phyloP scores from a whole-genome alignment of 2,888 invertebrate species.

The Campaea margaritaria region DNA sequence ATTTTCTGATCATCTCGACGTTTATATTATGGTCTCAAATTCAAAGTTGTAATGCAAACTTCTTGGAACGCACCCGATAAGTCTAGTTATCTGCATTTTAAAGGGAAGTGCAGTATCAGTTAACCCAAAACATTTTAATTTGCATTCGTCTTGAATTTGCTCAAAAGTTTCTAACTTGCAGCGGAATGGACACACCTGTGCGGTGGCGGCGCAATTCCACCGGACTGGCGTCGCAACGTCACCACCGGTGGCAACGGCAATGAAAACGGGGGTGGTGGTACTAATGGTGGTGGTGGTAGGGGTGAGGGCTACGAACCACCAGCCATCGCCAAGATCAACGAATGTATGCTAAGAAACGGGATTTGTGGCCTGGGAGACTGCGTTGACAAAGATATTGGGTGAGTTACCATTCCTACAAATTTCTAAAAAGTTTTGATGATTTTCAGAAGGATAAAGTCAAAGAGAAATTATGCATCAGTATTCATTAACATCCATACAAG shows the following conservation, averaged over 20 bases:
- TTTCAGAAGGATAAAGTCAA: neutral
- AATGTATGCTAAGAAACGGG: constrained; percentile 90
- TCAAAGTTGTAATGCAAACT: too few species aligned
- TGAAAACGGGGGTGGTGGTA: constrained; percentile 28
- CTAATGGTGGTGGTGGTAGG: constrained; percentile 44
- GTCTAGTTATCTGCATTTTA: neutral
- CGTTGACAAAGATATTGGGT: constrained; percentile 89
- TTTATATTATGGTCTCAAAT: too few species aligned
- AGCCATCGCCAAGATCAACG: constrained; percentile 86
- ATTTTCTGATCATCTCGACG: too few species aligned
- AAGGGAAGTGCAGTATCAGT: too few species aligned
- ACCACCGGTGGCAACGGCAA: constrained; percentile 51
- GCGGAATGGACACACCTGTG: constrained; percentile 87
- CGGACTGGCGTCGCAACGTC: constrained; percentile 73
- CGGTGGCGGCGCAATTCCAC: constrained; percentile 70
- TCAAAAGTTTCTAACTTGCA: constrained; percentile 52
- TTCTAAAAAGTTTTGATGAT: neutral
- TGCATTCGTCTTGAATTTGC: neutral
- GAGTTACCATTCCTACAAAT: constrained; percentile 1
- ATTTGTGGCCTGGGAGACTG: constrained; percentile 91
- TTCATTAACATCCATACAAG: too few species aligned
- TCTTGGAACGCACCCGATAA: too few species aligned
- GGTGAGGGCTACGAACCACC: constrained; percentile 54
- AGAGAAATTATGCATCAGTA: neutral
- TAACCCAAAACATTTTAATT: neutral